Evolutionary conservation across 2,888 invertebrate genomes (phyloP), one percentile per base, ranked within the genome.

Genomic region (Melieria picta): DNA sequence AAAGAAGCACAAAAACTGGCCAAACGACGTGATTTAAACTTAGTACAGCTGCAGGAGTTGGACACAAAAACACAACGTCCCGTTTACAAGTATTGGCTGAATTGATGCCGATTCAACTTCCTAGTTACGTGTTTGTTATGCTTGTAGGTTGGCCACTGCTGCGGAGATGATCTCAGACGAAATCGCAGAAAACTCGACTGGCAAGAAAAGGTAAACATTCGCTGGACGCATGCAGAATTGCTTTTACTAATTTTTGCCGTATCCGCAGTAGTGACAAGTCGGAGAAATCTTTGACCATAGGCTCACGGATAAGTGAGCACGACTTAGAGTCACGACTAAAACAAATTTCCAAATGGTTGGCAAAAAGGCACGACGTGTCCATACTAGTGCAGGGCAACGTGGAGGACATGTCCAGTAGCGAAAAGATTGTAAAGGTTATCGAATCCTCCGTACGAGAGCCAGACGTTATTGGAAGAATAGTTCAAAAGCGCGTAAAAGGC

Each of bases 1-100:
- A 91, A 91, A 75, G 91, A 91, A 78, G 94, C 94, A 0, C 88
- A 91, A 77, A 93, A 89, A 82, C 79, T 94, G 72, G 91, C 94
- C 0, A 88, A 89, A 72, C 89, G 92, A 56, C 88, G 93, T 76
- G 90, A 92, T 65, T 86, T 94, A 74, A 92, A 91, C 81, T 87
- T 95, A 71, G 88, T 93, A 0, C 92, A 92, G 87, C 85, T 93
- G 45, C 84, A 91, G 74, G 92, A 94, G 83, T 84, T 89, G 5
- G 92, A 93, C 84, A 86, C 89, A 0, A 93, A 93, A 86, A 91
- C 91, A 0, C 89, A 91, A 48, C 88, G 93, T 58, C 90, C 92
- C 10, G 87, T 92, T 10, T 95, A 93, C 80, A 91, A 91, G 89
- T 90, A 65, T 69, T 72, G 72, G 13, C 16, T 46, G 30, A 30